A percentile compares a stretch with the other conserved stretches of the same genome.
phyloP scores from a whole-genome alignment of 1,140 invertebrate species.

The Ips typographus region DNA sequence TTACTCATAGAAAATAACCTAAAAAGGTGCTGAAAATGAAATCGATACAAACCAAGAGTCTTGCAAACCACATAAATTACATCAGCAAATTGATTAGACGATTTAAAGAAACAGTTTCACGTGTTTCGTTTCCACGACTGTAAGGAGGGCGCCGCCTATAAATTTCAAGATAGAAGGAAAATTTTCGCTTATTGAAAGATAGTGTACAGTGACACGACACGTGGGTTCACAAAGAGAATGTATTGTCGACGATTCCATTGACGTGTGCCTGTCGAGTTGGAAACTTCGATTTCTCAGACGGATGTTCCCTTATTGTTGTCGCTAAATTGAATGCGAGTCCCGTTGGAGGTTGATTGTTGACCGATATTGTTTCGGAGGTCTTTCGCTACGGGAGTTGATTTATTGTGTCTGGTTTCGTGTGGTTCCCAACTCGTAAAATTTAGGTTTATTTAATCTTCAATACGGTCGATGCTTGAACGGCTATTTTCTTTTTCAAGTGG shows the following conservation, averaged over 20 bases:
- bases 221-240: slow-evolving; percentile 10
- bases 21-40: too few species aligned
- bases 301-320: slow-evolving; percentile 12
- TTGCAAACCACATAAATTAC: too few species aligned
- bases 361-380: slow-evolving; percentile 11
- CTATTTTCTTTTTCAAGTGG: too few species aligned
- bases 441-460: not conserved
- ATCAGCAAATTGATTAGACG: too few species aligned
- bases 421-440: not conserved
- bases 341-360: slow-evolving; percentile 1
- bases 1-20: too few species aligned
- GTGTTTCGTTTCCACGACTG: too few species aligned
- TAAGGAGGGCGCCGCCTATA: too few species aligned
- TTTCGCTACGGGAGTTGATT: not conserved
- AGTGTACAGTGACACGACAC: slow-evolving; percentile 1
- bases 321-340: slow-evolving; percentile 11
- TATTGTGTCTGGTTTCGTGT: not conserved
- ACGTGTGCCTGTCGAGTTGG: slow-evolving; percentile 5
- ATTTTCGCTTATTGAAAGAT: slow-evolving; percentile 9
- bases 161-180: slow-evolving; percentile 4
- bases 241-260: slow-evolving; percentile 13
- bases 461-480: too few species aligned
- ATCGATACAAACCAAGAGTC: too few species aligned
- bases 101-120: too few species aligned
- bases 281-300: slow-evolving; percentile 9